Base-by-base conservation (phyloP, 2,888 invertebrate genomes). In the Himalopsyche japonica region DNA sequence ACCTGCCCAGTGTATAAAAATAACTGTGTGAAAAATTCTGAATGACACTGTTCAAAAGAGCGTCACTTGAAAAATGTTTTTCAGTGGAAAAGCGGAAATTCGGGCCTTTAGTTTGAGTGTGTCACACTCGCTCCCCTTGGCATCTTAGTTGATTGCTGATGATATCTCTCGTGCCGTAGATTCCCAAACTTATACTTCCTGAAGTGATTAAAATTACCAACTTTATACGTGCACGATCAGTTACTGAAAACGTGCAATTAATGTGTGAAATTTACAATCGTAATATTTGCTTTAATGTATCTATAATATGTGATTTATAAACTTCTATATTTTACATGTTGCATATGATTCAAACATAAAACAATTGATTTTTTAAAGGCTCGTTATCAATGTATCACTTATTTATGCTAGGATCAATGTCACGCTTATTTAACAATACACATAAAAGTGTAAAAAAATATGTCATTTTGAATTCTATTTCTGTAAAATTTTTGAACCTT, bases 61-160 rank as follows among this genome's bases (percentile, higher is more conserved):
- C n/a, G 70, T 70, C 70, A 30, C 70, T 70, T 70, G 30, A 30
- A 24, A 30, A 27, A 27, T 70, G 70, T 30, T 70, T 70, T 24
- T 15, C 2, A 70, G 70, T 15, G 27, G 70, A 70, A 70, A 70
- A 70, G 70, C 70, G 70, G 15, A 27, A 83, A 49, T 83, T 84
- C 49, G 83, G 83, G 82, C 82, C 83, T 80, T 82, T 76, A 27
- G 70, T 27, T 30, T 30, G 64, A 70, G 70, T 30, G 70, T 70
- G 70, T 70, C 30, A 12, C 27, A 4, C 30, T 70, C 84, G 79
- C 48, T 76, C 79, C 32, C 32, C 30, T 47, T 27, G 70, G 81
- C 84, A 78, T 81, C 84, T 78, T 81, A 81, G 84, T 85, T 85
- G 84, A 86, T 86, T 86, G 86, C 86, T 86, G 86, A 86, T 86